phyloP scores from a whole-genome alignment of 2,888 invertebrate species.

The Drosophila niveifrons region DNA sequence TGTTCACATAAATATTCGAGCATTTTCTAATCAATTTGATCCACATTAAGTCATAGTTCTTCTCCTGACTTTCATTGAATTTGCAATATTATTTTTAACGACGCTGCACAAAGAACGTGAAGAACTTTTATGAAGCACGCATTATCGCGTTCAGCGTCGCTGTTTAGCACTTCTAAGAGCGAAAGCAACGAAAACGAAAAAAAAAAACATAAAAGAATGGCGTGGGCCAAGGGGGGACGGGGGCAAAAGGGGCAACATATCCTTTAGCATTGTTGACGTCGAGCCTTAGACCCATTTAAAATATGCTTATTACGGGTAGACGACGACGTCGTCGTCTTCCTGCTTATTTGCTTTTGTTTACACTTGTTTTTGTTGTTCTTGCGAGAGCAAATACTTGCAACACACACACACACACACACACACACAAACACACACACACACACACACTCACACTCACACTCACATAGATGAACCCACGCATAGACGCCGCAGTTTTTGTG shows the following conservation, averaged over 20 bases:
- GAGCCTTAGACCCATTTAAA: conserved; percentile 55
- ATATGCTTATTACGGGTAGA: conserved; percentile 68
- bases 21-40: background rate
- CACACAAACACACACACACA: conserved; percentile 24
- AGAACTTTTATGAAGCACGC: conserved; percentile 1
- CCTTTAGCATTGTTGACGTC: conserved; percentile 62
- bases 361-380: conserved; percentile 61
- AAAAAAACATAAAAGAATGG: background rate
- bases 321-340: conserved; percentile 45
- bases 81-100: conserved; percentile 9
- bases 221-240: background rate
- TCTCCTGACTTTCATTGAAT: conserved; percentile 7
- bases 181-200: conserved; percentile 9
- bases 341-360: conserved; percentile 73
- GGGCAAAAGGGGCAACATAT: conserved; percentile 32
- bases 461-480: conserved; percentile 17
- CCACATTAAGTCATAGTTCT: background rate
- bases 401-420: conserved; percentile 23
- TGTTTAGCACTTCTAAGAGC: conserved; percentile 14
- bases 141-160: conserved; percentile 28
- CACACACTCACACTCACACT: conserved; percentile 23
- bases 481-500: conserved; percentile 41
- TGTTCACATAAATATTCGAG: background rate
- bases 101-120: background rate
- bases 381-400: conserved; percentile 59